These are phyloP conservation scores for Sialis fuliginosa DNA, from an alignment of 2,888 invertebrate genomes.

Conservation along the genomic window DNA sequence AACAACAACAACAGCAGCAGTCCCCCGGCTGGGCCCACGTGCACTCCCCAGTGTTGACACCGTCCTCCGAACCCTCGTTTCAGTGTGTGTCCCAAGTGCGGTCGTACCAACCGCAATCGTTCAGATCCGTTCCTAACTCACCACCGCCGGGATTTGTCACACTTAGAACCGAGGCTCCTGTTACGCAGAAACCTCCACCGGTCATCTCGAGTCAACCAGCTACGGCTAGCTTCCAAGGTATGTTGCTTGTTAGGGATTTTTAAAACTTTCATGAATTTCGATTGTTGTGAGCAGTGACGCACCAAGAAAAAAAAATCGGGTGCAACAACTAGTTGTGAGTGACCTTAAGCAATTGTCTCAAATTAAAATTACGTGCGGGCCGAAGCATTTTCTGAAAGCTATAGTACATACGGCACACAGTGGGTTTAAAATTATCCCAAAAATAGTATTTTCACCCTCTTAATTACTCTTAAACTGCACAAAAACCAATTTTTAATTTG, in stretches of 20 bases:
- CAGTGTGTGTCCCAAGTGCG: constrained; percentile 11
- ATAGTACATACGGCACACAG: no score
- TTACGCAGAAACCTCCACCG: constrained; percentile 57
- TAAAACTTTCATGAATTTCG: neutral
- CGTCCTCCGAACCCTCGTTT: constrained; percentile 10
- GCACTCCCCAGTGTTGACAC: constrained; percentile 24
- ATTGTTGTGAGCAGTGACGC: neutral
- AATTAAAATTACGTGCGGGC: no score
- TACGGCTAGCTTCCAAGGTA: constrained; percentile 49
- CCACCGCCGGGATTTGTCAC: constrained; percentile 53
- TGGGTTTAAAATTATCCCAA: no score
- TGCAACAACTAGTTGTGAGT: no score
- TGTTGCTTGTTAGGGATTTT: neutral
- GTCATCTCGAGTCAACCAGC: constrained; percentile 68
- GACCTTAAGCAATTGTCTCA: no score
- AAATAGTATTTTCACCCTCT: no score
- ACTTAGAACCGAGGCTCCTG: constrained; percentile 53
- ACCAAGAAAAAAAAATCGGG: no score
- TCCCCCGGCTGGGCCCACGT: constrained; percentile 26
- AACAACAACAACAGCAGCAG: constrained; percentile 6
- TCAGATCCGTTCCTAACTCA: constrained; percentile 7
- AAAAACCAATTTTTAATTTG: no score
- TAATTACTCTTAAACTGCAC: no score
- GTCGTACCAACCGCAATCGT: constrained; percentile 11
- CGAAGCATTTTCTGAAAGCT: no score